Evolutionary conservation across 2,797 vertebrate genomes (phyloP), one percentile per base, ranked within the genome.

Genomic region (Hybognathus amarus): DNA sequence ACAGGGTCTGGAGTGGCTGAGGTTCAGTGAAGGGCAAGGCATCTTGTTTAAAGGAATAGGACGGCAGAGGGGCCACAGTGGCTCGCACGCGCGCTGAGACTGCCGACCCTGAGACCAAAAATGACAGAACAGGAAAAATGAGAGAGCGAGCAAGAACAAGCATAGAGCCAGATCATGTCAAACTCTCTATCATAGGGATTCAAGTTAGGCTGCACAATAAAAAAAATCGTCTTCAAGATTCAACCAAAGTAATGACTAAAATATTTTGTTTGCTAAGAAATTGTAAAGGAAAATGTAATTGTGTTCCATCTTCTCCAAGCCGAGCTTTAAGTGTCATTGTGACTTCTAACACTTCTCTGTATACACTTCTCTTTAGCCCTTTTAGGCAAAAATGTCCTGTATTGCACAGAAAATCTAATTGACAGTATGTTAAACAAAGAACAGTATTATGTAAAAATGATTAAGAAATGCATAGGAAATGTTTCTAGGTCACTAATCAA

Each of bases 11-110:
- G 84, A 79, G 56, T 47, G 82, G 85, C 67, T 86, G 70, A 87
- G 63, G 67, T 86, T 82, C 59, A 87, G 78, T 68, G 85, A 56
- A 38, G 81, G 83, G 36, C 87, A 86, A 42, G 86, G 73, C 66
- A 75, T 87, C 85, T 89, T 89, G 69, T 79, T 33, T 30, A 67
- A 66, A 59, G 86, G 69, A 40, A 56, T 79, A n/a, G n/a, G 86
- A 87, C 4, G 85, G 77, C 52, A 87, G 85, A 64, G 89, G 89
- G n/a, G 87, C 76, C 12, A 89, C 89, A n/a, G 86, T 87, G 56
- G 87, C 89, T 67, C 83, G 84, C 85, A 61, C 87, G 86, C n/a
- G 54, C 69, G 61, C 52, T 85, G 84, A 82, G 54, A 64, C 56
- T 78, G 84, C 10, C 84, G 79, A 83, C 73, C 77, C 71, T 87